Conservation (phyloP, 1,140 invertebrate genomes). For the Ditylenchus dipsaci region DNA sequence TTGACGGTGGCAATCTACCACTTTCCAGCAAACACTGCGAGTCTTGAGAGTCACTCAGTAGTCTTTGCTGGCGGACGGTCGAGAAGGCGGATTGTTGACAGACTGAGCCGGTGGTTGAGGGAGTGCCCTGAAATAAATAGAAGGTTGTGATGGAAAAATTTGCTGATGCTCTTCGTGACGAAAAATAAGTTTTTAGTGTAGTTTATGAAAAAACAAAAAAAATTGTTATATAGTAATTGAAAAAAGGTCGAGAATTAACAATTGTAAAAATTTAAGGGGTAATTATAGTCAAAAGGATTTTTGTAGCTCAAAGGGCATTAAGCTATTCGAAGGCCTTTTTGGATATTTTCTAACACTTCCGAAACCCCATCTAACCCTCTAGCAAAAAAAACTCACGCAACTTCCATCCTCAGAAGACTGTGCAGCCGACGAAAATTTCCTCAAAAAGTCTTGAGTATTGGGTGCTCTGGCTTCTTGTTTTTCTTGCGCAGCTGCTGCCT, state of each 20-base stretch:
- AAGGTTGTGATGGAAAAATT: neutral
- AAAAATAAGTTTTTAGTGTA: too few species aligned
- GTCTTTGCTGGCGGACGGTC: neutral
- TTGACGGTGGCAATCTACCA: constrained; percentile 17
- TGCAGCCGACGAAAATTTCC: neutral
- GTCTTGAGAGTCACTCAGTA: constrained; percentile 15
- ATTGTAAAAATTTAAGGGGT: too few species aligned
- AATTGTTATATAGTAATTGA: too few species aligned
- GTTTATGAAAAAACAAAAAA: too few species aligned
- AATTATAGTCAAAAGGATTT: too few species aligned
- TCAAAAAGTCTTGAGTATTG: neutral
- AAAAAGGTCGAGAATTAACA: too few species aligned
- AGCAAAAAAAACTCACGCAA: neutral
- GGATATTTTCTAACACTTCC: too few species aligned
- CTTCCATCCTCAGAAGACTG: neutral
- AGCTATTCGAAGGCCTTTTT: too few species aligned
- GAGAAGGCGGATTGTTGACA: constrained; percentile 20
- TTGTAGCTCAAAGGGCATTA: too few species aligned
- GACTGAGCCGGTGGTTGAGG: constrained; percentile 11
- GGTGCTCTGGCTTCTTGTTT: neutral
- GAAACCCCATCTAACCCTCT: too few species aligned
- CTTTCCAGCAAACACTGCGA: constrained; percentile 5
- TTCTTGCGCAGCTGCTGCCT: constrained; percentile 14
- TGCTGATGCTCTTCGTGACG: too few species aligned
- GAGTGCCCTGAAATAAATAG: constrained; percentile 7